Base-by-base conservation (phyloP, 1,140 invertebrate species). In the Andricus grossulariae region DNA sequence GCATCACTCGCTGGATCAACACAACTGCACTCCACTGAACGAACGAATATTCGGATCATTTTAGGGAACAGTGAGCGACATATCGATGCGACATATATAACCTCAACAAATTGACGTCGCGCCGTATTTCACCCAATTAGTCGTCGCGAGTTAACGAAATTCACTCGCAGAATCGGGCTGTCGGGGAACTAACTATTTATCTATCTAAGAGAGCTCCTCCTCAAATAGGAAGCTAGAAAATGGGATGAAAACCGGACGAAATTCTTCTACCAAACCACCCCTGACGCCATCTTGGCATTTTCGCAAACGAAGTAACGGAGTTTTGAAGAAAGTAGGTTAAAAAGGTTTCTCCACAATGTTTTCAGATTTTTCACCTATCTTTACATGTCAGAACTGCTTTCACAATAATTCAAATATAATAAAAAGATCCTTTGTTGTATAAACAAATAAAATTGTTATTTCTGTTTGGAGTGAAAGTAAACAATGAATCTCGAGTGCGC, bases 81-180 rank as follows among this genome's bases (percentile, higher is more conserved):
- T 75, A 77, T 75, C 75, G 70, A 72, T 73, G 76, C 72, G 45
- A 80, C 66, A 71, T 72, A 80, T 72, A 80, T 80, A 80, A 80
- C 79, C 79, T 80, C 78, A 21, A 73, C 21, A 71, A 21, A 39
- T 66, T 77, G 72, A 77, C 75, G 55, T 77, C 71, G n/a, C 16
- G 11, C n/a, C 21, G 49, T 39, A 16, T 66, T 16, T n/a, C 60
- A 66, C 39, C 32, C 10, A 32, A 66, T 66, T 45, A 39, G 3
- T 16, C 13, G 7, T 15, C 21, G 21, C 12, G 5, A 39, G 4
- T n/a, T 66, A 8, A n/a, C 6, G 15, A 66, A 66, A 39, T 39
- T 39, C 21, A 66, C 16, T 66, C 13, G 13, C n/a, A 39, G n/a
- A 66, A 16, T n/a, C 6, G 3, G n/a, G 32, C 39, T 16, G n/a